Conservation (phyloP, 30 jellyfish, hydroid and myxozoan species). For the Nemopilema nomurai region DNA sequence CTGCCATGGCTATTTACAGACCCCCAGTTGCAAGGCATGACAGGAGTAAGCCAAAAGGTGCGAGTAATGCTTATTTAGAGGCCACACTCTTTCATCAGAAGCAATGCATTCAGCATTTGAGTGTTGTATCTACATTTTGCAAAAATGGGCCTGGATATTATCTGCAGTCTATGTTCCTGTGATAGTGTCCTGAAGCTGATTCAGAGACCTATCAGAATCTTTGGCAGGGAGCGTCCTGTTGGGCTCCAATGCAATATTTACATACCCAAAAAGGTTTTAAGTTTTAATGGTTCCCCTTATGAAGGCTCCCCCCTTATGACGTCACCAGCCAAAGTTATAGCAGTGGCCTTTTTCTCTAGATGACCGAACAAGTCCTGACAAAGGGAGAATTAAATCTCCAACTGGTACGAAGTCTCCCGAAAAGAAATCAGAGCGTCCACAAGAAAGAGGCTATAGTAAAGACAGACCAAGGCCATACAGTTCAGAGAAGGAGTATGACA, state of each 20-base stretch:
- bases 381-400: slow-evolving; percentile 52
- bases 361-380: slow-evolving; percentile 43
- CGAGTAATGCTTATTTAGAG: neutral
- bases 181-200: no score
- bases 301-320: no score
- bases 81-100: no score
- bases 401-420: slow-evolving; percentile 49
- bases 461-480: slow-evolving; percentile 44
- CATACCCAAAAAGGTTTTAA: no score
- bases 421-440: slow-evolving; percentile 39
- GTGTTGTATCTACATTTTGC: neutral
- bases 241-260: neutral
- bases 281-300: no score
- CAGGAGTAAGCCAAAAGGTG: slow-evolving; percentile 48
- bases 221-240: neutral
- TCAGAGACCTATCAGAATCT: neutral
- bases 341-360: neutral
- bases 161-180: neutral
- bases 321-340: neutral
- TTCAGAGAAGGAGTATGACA: slow-evolving; percentile 24
- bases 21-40: slow-evolving; percentile 71
- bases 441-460: slow-evolving; percentile 24
- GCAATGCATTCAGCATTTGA: no score
- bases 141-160: neutral
- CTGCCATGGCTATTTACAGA: slow-evolving; percentile 54